Percentiles rank a stretch among this genome's conserved stretches.
phyloP scores from a whole-genome alignment of 2,113 vertebrate genomes.

The Thunnus maccoyii region DNA sequence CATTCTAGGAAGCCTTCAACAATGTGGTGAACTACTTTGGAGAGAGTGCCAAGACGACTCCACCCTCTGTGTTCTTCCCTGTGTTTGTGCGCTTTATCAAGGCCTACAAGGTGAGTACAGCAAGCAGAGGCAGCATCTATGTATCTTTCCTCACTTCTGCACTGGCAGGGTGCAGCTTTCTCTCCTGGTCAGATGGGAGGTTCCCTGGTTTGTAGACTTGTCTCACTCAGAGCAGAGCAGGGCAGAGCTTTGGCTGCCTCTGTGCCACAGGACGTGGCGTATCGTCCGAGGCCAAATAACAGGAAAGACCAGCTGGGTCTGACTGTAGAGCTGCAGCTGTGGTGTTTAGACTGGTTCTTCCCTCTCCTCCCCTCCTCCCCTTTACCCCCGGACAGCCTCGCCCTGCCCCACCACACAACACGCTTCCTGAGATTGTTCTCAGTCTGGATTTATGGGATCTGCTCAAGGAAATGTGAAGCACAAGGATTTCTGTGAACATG shows the following conservation, averaged over 20 bases:
- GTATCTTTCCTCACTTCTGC: background rate
- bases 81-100: conserved; percentile 96
- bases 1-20: conserved; percentile 92
- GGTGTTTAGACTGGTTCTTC: conserved; percentile 78
- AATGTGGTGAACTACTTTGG: conserved; percentile 96
- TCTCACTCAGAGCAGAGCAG: conserved; percentile 29
- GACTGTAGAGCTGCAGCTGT: conserved; percentile 78
- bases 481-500: conserved; percentile 49
- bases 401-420: conserved; percentile 76
- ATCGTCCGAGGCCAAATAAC: conserved; percentile 81
- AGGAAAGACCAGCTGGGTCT: conserved; percentile 86
- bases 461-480: conserved; percentile 76
- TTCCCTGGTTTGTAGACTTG: conserved; percentile 41
- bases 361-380: conserved; percentile 47
- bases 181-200: conserved; percentile 34
- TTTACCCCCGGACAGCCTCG: conserved; percentile 73
- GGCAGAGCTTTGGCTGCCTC: conserved; percentile 56
- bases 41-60: conserved; percentile 95
- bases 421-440: conserved; percentile 87
- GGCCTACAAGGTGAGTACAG: conserved; percentile 92
- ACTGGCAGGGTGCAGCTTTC: background rate
- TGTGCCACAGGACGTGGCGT: conserved; percentile 76
- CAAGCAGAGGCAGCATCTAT: background rate
- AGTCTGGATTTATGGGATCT: conserved; percentile 82
- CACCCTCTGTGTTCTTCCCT: conserved; percentile 96